Conservation (phyloP, 2,888 invertebrate genomes). For the Platycnemis pennipes region DNA sequence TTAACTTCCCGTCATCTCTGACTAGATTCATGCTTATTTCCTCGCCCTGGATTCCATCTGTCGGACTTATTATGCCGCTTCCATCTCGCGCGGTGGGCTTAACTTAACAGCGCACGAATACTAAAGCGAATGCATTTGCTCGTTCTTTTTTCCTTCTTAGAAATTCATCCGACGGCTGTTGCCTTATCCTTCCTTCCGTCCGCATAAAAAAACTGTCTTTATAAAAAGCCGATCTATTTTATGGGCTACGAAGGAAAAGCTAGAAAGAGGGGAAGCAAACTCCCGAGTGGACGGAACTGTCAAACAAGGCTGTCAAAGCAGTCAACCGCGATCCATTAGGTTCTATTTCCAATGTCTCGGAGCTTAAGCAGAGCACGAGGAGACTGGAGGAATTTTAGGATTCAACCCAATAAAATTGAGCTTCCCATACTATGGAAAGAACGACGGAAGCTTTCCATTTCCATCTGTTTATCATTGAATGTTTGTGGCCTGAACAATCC, state of each 20-base stretch:
- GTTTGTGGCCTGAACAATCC: no score
- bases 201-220: not conserved
- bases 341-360: not conserved
- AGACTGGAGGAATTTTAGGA: not conserved
- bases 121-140: slow-evolving; percentile 11
- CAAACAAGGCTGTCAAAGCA: not conserved
- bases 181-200: not conserved
- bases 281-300: not conserved
- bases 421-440: no score
- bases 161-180: not conserved
- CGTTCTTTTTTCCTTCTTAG: not conserved
- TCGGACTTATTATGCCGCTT: not conserved
- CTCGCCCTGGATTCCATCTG: not conserved
- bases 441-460: no score
- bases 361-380: not conserved
- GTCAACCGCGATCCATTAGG: not conserved
- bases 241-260: not conserved
- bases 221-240: not conserved
- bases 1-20: slow-evolving; percentile 26
- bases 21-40: slow-evolving; percentile 10
- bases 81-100: not conserved
- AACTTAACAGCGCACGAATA: not conserved
- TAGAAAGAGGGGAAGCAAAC: not conserved
- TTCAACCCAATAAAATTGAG: not conserved
- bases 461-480: no score